phyloP scores from a whole-genome alignment of 2,113 vertebrate genomes.

The Manacus vitellinus region DNA sequence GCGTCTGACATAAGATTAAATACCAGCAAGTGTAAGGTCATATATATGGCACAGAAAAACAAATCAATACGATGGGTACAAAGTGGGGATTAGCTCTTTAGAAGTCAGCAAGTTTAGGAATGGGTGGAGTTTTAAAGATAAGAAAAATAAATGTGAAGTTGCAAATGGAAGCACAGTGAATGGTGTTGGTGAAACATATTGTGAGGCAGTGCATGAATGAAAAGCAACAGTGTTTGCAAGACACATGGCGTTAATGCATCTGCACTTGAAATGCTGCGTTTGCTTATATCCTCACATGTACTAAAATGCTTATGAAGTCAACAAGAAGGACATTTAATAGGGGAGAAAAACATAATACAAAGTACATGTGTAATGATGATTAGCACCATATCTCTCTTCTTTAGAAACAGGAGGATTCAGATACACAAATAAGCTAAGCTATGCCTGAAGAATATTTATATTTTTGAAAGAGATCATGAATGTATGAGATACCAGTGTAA shows the following conservation, averaged over 20 bases:
- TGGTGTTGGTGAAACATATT: not conserved
- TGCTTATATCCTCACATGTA: not conserved
- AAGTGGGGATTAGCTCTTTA: not conserved
- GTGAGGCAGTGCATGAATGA: rapidly evolving
- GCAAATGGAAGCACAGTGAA: not conserved
- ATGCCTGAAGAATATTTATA: not conserved
- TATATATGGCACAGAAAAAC: not conserved
- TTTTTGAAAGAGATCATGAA: not conserved
- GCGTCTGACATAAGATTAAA: not conserved
- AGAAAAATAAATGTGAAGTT: not conserved
- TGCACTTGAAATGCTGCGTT: not conserved
- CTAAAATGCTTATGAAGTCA: not conserved
- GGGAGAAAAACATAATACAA: not conserved
- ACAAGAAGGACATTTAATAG: not conserved
- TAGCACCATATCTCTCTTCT: not conserved
- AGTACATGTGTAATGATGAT: not conserved
- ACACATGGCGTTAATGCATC: rapidly evolving
- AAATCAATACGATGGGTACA: not conserved
- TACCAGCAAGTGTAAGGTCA: not conserved
- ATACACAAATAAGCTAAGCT: not conserved
- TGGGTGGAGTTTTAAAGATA: not conserved
- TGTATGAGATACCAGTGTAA: not conserved
- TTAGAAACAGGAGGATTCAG: not conserved
- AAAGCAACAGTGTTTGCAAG: not conserved
- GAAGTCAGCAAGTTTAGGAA: not conserved